phyloP scores from a whole-genome alignment of 2,888 invertebrate genomes.

The Frankliniella fusca region DNA sequence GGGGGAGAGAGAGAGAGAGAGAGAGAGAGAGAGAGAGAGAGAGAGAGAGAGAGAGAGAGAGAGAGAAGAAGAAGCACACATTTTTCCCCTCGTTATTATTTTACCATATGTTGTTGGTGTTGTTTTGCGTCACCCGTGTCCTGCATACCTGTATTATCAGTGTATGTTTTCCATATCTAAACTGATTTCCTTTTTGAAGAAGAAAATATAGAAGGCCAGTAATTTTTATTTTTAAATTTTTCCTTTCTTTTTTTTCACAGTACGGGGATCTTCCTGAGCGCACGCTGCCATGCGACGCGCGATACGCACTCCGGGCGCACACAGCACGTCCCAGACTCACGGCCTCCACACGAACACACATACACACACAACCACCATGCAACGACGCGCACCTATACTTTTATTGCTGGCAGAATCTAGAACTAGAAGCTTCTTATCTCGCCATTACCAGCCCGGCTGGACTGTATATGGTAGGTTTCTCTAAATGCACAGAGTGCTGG shows the following conservation, averaged over 20 bases:
- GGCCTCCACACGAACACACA: not conserved
- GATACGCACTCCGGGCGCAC: not conserved
- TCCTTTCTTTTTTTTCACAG: too few species aligned
- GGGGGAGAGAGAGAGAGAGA: not conserved
- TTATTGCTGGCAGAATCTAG: too few species aligned
- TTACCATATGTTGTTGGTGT: too few species aligned
- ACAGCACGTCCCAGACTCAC: not conserved
- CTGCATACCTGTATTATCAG: too few species aligned
- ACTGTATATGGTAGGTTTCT: too few species aligned
- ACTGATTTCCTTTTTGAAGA: not conserved
- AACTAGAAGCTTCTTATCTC: too few species aligned
- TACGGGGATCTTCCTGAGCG: not conserved
- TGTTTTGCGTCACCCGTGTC: too few species aligned
- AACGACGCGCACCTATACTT: not conserved
- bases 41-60: too few species aligned
- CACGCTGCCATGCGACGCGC: not conserved
- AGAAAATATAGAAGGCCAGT: not conserved
- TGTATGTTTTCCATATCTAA: too few species aligned
- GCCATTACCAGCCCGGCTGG: too few species aligned
- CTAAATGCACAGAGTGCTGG: too few species aligned
- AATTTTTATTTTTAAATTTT: not conserved
- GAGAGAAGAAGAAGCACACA: not conserved
- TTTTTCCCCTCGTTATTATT: too few species aligned
- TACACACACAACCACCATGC: not conserved
- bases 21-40: not conserved